Evolutionary conservation across 2,113 vertebrate genomes (phyloP), one percentile per base, ranked within the genome.

Genomic region (Heterochromis multidens): DNA sequence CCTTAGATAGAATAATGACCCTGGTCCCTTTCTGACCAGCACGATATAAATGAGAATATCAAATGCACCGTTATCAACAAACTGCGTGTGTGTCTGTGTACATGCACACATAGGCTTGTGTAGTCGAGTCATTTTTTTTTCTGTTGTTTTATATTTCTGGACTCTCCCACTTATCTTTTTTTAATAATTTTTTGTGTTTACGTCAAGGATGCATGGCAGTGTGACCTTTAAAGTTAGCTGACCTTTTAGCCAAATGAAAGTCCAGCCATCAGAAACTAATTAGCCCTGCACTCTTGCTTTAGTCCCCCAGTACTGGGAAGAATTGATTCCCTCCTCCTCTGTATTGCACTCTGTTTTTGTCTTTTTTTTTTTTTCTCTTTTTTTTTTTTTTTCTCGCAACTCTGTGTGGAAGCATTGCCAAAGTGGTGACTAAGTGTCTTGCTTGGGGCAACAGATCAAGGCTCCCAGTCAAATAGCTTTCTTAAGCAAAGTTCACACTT

Each of bases 161-260:
- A 90, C 80, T 88, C 40, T 78, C 60, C 87, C 60, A 33, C 49
- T 81, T 83, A 56, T 80, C 76, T 62, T 78, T 77, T 40, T 27
- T 77, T 88, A 79, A n/a, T 89, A 29, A 56, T 31, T 87, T 87
- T 72, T 80, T 77, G 52, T 84, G 70, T 88, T 92, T 84, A 61
- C 80, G 49, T 81, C 12, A 77, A 92, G 76, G 81, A 88, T 91
- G 21, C 56, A 80, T 67, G 33, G 60, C 91, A 88, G 80, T 43
- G 72, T 92, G 94, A 95, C 94, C 95, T 96, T 95, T 95, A 95
- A 92, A 93, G 94, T 93, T 93, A 83, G 83, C 72, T 95, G 94
- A 93, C 95, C 95, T 95, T 95, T 95, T 88, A 87, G 92, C 82
- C 88, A 90, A 94, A 95, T 95, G 88, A 95, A 95, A 94, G 91